Evolutionary conservation across 2,888 invertebrate genomes (phyloP), one percentile per base, ranked within the genome.

Genomic region (Bellardia bayeri): DNA sequence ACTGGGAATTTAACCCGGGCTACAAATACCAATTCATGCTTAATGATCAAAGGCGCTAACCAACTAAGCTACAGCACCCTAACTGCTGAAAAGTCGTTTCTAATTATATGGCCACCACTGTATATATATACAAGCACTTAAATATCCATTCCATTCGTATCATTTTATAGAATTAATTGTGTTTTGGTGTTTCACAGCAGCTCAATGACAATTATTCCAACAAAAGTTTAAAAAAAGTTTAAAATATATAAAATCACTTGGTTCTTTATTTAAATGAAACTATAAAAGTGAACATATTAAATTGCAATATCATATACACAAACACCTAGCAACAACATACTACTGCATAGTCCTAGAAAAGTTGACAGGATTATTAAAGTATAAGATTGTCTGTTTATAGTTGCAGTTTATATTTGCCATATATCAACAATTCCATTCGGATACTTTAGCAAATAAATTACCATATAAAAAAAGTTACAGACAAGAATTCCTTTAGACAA

Each of bases 111-210:
- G 23, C 23, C 23, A 23, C 23, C 23, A 23, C 23, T 23, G 23
- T 23, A 23, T 23, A 23, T n/a, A 49, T 30, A 49, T 6, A 37
- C 37, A 37, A 37, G 37, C 37, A 63, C 42, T 16, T 66, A 66
- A 40, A 45, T n/a, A n/a, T 23, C 3, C 30, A 68, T 68, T 8
- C 45, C 13, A 49, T 33, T 49, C 9, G 23, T n/a, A 58, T 8
- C 30, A 49, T 2, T 68, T 68, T 13, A 14, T 68, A 30, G 30
- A 16, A 49, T 45, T 68, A 68, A 49, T 68, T 68, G 68, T 68
- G 23, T 68, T 68, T 49, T 68, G 16, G 5, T 68, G 30, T 49
- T 13, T 6, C 49, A 68, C 49, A 49, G 14, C 3, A 13, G 33
- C 14, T 61, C 61, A 61, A 33, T 61, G 33, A 30, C 61, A 61